Percentiles rank a stretch among this genome's conserved stretches.
These are phyloP conservation scores for Dorcus parallelipipedus DNA, from an alignment of 2,888 invertebrate genomes.

Conservation along the genomic window DNA sequence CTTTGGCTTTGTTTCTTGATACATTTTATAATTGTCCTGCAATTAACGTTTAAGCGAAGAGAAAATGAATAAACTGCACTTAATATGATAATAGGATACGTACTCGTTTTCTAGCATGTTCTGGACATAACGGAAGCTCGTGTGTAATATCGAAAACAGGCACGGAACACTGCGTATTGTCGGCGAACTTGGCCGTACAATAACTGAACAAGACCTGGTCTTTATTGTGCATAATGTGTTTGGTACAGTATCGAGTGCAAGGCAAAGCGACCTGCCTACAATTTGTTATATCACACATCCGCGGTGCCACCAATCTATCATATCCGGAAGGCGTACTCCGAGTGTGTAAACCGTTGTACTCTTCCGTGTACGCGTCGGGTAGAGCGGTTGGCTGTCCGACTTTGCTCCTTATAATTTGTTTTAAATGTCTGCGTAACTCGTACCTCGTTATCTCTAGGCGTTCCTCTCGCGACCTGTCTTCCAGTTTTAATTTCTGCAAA, in stretches of 20 bases:
- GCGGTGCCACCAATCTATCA: conserved; percentile 26
- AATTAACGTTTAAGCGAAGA: conserved; percentile 14
- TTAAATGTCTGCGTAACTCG: conserved; percentile 44
- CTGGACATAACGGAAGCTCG: conserved; percentile 80
- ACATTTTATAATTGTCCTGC: conserved; percentile 77
- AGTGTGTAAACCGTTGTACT: conserved; percentile 1
- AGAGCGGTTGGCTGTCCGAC: conserved; percentile 47
- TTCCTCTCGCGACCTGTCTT: conserved; percentile 46
- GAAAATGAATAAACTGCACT: too few species aligned
- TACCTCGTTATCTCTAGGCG: conserved; percentile 47
- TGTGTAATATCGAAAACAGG: conserved; percentile 76
- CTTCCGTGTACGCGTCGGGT: conserved; percentile 18
- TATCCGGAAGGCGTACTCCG: conserved; percentile 15
- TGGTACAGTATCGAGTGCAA: conserved; percentile 76
- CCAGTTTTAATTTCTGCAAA: conserved; percentile 44
- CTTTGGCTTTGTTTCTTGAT: conserved; percentile 75
- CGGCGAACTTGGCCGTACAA: conserved; percentile 76
- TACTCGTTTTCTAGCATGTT: conserved; percentile 79
- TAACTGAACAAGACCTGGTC: conserved; percentile 73
- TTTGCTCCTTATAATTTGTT: conserved; percentile 45
- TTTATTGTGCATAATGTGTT: conserved; percentile 80
- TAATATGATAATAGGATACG: conserved; percentile 25
- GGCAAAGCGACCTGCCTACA: conserved; percentile 60
- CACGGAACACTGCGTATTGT: conserved; percentile 74
- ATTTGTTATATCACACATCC: conserved; percentile 24